These are phyloP conservation scores for Beris chalybata DNA, from an alignment of 2,888 invertebrate genomes.

Conservation along the genomic window DNA sequence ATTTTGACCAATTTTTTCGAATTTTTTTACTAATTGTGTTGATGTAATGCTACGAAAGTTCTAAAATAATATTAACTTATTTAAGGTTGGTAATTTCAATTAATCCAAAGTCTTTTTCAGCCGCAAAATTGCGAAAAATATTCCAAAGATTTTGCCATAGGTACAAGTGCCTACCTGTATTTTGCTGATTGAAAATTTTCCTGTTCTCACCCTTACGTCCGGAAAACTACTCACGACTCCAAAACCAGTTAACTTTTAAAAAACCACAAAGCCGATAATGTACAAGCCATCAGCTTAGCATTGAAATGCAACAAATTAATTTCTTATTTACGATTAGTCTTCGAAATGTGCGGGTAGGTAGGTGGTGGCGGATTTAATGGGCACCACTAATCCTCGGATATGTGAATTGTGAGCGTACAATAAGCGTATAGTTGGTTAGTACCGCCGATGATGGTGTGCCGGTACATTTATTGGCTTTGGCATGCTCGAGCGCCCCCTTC, in stretches of 20 bases:
- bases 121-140: no score
- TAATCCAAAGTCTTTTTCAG: no score
- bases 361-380: constrained; percentile 14
- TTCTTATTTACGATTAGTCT: constrained; percentile 28
- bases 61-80: no score
- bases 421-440: constrained; percentile 3
- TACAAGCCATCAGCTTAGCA: constrained; percentile 19
- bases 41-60: no score
- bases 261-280: neutral
- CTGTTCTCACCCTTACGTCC: no score
- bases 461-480: constrained; percentile 16
- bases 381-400: constrained; percentile 16
- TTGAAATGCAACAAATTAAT: constrained; percentile 34
- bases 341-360: constrained; percentile 29
- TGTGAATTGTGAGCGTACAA: constrained; percentile 9
- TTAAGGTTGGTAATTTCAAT: no score
- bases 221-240: neutral
- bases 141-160: no score
- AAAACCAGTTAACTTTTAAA: constrained; percentile 1
- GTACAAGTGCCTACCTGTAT: no score
- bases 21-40: no score
- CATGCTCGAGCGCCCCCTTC: constrained; percentile 15
- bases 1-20: no score
- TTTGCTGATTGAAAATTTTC: no score
- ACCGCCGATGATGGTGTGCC: constrained; percentile 6